A percentile compares a stretch with the other conserved stretches of the same genome.
These are phyloP conservation scores for Neotoma lepida DNA, from an alignment of 2,113 vertebrate genomes.

Conservation along the genomic window DNA sequence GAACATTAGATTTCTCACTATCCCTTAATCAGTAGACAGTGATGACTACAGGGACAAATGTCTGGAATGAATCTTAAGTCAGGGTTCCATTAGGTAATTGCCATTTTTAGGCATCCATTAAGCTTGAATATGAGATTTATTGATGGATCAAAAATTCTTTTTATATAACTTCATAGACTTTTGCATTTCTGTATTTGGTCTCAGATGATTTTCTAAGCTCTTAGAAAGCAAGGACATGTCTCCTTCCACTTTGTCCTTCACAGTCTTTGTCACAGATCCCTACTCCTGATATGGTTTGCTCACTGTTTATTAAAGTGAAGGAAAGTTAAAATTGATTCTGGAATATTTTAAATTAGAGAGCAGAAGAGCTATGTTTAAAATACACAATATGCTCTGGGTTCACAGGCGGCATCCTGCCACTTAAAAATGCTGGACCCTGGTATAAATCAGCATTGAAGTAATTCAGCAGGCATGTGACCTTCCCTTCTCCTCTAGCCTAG, in stretches of 20 bases:
- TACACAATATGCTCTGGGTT: background rate
- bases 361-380: background rate
- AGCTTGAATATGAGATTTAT: background rate
- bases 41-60: background rate
- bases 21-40: background rate
- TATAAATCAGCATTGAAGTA: background rate
- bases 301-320: background rate
- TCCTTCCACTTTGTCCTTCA: background rate
- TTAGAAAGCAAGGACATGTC: background rate
- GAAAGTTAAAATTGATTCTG: background rate
- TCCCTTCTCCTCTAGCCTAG: background rate
- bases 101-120: background rate
- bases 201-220: background rate
- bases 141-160: background rate
- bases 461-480: fast-evolving
- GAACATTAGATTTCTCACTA: background rate
- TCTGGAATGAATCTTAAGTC: background rate
- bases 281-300: background rate
- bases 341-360: background rate
- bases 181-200: background rate
- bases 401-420: background rate
- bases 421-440: background rate
- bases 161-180: background rate
- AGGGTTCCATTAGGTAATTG: background rate
- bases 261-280: background rate